These are phyloP conservation scores for Scaptomyza tumidula DNA, from an alignment of 2,888 invertebrate species.

Conservation along the genomic window DNA sequence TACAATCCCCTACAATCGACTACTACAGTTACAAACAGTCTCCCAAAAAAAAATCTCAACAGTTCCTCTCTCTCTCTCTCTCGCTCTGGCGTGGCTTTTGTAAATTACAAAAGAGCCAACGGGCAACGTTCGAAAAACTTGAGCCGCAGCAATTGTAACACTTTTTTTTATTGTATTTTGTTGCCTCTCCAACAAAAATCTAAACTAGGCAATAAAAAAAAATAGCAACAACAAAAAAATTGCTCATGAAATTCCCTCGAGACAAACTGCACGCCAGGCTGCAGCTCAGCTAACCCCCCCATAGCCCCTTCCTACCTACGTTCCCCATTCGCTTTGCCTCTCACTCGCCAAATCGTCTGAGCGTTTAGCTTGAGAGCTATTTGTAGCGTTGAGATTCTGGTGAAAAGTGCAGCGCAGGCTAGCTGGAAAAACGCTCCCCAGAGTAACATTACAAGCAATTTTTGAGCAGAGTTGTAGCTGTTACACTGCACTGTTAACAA, in stretches of 20 bases:
- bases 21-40: constrained; percentile 12
- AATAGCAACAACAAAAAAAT: constrained; percentile 28
- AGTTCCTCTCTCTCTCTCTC: background rate
- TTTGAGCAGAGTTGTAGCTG: constrained; percentile 28
- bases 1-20: constrained; percentile 1
- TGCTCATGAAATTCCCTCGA: constrained; percentile 67
- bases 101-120: constrained; percentile 47
- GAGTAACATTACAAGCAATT: constrained; percentile 70
- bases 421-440: constrained; percentile 68
- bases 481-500: constrained; percentile 6
- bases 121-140: constrained; percentile 61
- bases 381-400: constrained; percentile 30
- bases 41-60: background rate
- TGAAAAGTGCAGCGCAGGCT: constrained; percentile 34
- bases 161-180: constrained; percentile 25
- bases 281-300: constrained; percentile 5
- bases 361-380: constrained; percentile 16
- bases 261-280: constrained; percentile 59
- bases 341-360: background rate
- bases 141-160: constrained; percentile 73
- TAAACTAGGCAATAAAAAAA: constrained; percentile 50
- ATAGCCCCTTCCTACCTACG: background rate
- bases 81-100: background rate
- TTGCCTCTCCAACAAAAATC: constrained; percentile 22
- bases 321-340: background rate